phyloP scores from a whole-genome alignment of 2,113 vertebrate species.

The Glareola pratincola region DNA sequence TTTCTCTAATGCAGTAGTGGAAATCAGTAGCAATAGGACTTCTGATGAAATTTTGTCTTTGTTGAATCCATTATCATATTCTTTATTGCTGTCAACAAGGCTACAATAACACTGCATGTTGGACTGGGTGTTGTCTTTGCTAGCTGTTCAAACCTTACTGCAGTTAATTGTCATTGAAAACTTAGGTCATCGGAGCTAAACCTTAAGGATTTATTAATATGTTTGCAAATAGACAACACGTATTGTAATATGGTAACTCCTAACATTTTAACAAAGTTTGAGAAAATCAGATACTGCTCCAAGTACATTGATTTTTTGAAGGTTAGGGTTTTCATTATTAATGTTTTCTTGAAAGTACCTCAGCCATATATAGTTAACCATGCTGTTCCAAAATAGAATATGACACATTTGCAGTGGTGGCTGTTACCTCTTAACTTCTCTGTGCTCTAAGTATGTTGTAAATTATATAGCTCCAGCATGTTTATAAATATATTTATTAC shows the following conservation, averaged over 20 bases:
- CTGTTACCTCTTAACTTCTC: neutral
- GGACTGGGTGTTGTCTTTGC: neutral
- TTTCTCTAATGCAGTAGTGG: neutral
- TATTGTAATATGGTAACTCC: neutral
- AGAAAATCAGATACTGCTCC: constrained; percentile 13
- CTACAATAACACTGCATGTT: neutral
- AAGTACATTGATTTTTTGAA: constrained; percentile 45
- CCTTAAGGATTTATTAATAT: neutral
- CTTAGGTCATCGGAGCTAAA: neutral
- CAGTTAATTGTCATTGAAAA: neutral
- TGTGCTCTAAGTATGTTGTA: neutral
- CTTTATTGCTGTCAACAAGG: neutral
- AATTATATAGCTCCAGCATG: constrained; percentile 16
- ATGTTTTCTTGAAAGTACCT: constrained; percentile 16
- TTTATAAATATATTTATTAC: constrained; percentile 58
- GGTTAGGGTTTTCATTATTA: constrained; percentile 51
- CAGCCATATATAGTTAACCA: neutral
- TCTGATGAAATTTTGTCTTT: neutral
- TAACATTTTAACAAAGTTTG: constrained; percentile 5
- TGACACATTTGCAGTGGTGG: constrained; percentile 1
- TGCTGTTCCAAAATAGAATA: constrained; percentile 17
- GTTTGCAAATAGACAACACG: neutral
- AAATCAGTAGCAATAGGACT: neutral
- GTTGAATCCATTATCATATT: neutral
- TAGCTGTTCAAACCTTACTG: neutral